Evolutionary conservation across 92 coral and sea anemone species (phyloP), one percentile per base, ranked within the genome.

Genomic region (Metridium senile): DNA sequence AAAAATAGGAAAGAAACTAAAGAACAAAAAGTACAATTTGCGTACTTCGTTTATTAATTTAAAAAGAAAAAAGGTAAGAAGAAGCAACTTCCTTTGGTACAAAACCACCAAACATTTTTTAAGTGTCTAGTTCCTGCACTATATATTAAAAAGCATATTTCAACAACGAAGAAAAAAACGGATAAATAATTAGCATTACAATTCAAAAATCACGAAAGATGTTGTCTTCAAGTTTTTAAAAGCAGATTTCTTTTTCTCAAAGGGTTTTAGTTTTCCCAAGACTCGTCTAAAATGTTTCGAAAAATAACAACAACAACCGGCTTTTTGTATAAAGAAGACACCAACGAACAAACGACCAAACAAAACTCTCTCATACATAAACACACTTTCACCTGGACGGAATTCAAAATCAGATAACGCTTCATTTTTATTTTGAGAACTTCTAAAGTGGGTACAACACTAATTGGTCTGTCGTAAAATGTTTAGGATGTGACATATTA

Each of bases 361-460:
- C 61, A 59, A 59, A 4, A 13, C 49, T 39, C 13, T 39, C 49
- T 4, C 49, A 6, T 39, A 4, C 13, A 6, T 4, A 39, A 39
- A 39, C 49, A 39, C 49, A 39, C 6, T 6, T 39, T 59, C 65
- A 59, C 11, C 65, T 21, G 65, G 6, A 59, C 26, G 22, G 26
- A 22, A 59, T 26, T 59, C 16, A 1, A 28, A 19, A 63, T 63
- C 69, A 28, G 69, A 63, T 63, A 63, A 63, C 39, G 45, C 45
- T 30, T 21, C 43, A 31, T 23, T 28, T 63, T 31, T 63, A 63
- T 23, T 63, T 22, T 28, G 69, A 63, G 45, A 31, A 28, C 1
- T 39, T 29, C 31, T 26, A 28, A 63, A 28, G 69, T 30, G 45
- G 39, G 28, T 1, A 28, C 4, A 63, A 63, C 11, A 63, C 39